phyloP scores from a whole-genome alignment of 1,140 invertebrate genomes.

The Acyrthosiphon pisum region DNA sequence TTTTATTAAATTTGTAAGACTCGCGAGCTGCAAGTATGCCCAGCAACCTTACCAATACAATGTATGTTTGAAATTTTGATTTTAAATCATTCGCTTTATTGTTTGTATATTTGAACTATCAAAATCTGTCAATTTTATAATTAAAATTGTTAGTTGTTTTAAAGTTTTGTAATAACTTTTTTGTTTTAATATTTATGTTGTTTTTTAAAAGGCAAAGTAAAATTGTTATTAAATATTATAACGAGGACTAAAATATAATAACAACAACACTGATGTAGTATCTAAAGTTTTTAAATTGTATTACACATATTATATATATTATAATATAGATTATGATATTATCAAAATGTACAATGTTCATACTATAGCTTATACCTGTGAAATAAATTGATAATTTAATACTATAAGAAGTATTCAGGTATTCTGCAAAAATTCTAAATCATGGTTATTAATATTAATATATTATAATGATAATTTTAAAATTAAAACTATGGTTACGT shows the following conservation, averaged over 20 bases:
- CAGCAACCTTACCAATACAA: background rate
- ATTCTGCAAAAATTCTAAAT: too few species aligned
- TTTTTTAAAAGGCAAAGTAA: background rate
- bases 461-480: background rate
- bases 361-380: too few species aligned
- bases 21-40: background rate
- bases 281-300: background rate
- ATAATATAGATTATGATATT: too few species aligned
- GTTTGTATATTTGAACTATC: background rate
- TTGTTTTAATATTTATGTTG: background rate
- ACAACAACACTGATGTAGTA: background rate
- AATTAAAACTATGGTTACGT: background rate
- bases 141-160: background rate
- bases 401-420: too few species aligned
- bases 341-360: too few species aligned
- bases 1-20: background rate
- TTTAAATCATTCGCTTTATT: background rate
- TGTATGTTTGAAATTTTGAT: background rate
- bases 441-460: too few species aligned
- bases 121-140: background rate
- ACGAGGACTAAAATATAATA: background rate
- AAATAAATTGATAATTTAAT: too few species aligned
- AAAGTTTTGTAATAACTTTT: background rate
- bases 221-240: background rate
- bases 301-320: too few species aligned